These are phyloP conservation scores for Chunga burmeisteri DNA, from an alignment of 2,113 vertebrate genomes.

Conservation along the genomic window DNA sequence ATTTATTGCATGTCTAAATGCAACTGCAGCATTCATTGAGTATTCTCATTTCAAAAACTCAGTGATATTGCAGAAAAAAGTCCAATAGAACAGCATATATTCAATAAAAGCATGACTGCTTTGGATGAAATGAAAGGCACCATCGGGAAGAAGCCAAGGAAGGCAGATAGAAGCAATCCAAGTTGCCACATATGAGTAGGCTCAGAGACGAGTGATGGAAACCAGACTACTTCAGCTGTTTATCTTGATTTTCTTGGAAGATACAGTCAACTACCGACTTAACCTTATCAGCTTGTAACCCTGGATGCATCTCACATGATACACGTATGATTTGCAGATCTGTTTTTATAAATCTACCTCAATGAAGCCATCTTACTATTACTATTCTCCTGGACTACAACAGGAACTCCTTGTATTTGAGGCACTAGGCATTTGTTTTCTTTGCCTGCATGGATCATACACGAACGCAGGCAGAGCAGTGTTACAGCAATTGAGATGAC, in stretches of 20 bases:
- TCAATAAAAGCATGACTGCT: accelerated
- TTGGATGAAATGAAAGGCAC: background rate
- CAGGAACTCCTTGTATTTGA: accelerated
- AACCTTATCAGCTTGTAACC: no score
- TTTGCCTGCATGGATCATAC: accelerated
- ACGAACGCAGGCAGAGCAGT: accelerated
- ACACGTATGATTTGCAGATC: accelerated
- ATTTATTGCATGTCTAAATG: background rate
- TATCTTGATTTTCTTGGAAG: background rate
- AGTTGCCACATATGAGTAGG: accelerated
- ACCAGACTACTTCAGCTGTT: accelerated
- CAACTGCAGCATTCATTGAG: background rate
- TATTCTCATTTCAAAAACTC: background rate
- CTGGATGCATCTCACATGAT: accelerated
- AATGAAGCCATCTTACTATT: accelerated
- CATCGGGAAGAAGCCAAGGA: background rate
- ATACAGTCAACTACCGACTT: no score
- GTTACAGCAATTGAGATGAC: accelerated
- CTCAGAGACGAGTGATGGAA: accelerated
- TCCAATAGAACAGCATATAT: background rate
- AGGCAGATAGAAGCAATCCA: background rate
- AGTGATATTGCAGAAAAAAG: background rate
- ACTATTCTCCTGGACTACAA: accelerated
- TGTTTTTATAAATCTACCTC: background rate
- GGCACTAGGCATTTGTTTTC: accelerated